Evolutionary conservation across 2,113 vertebrate species (phyloP).

Genomic region (Rhea americana): DNA sequence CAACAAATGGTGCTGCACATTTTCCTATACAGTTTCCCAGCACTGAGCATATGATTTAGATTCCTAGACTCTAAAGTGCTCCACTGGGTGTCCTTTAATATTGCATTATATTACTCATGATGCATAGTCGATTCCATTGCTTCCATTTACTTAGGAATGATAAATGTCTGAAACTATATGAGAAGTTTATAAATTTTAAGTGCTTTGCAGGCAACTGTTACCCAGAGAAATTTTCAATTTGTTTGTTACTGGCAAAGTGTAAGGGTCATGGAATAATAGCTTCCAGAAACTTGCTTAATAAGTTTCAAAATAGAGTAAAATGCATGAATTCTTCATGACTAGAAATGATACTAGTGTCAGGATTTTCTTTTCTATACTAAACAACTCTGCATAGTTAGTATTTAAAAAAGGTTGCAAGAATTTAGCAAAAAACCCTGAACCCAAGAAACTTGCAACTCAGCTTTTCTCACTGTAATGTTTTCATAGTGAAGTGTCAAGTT

Average conservation of each 20-base stretch:
- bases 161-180: slow-evolving; percentile 29
- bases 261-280: slow-evolving; percentile 21
- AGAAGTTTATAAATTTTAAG: slow-evolving; percentile 64
- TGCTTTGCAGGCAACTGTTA: slow-evolving; percentile 52
- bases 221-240: slow-evolving; percentile 39
- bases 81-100: slow-evolving; percentile 67
- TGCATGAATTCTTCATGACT: slow-evolving; percentile 43
- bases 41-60: slow-evolving; percentile 56
- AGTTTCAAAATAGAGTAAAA: slow-evolving; percentile 40
- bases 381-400: slow-evolving; percentile 11
- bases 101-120: slow-evolving; percentile 62
- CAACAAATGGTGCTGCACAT: slow-evolving; percentile 31
- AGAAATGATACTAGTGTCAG: background rate
- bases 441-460: background rate
- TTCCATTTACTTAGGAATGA: slow-evolving; percentile 70
- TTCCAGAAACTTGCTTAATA: slow-evolving; percentile 34
- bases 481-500: background rate
- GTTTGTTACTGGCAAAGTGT: slow-evolving; percentile 27
- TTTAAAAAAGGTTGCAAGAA: slow-evolving; percentile 35
- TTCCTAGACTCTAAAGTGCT: slow-evolving; percentile 45
- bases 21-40: slow-evolving; percentile 50
- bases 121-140: slow-evolving; percentile 58
- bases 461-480: background rate
- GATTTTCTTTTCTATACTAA: background rate
- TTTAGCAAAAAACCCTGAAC: background rate